Conservation (phyloP, 2,797 vertebrate genomes). For the Botia almorhae region DNA sequence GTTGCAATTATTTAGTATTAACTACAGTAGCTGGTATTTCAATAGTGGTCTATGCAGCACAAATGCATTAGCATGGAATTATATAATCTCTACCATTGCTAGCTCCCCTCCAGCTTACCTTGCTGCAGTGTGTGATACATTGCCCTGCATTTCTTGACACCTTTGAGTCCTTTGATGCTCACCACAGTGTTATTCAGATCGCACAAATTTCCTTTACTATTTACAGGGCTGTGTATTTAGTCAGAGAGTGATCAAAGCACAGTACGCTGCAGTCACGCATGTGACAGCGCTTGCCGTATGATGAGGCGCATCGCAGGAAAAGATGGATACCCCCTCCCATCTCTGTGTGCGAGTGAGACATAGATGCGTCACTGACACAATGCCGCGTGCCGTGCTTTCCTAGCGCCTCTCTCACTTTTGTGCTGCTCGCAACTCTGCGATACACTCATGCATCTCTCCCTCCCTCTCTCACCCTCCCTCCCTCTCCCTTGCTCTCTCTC, state of each 20-base stretch:
- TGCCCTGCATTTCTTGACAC: slow-evolving; percentile 19
- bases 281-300: slow-evolving; percentile 6
- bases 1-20: background rate
- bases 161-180: slow-evolving; percentile 42
- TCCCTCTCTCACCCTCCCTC: slow-evolving; percentile 58
- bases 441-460: slow-evolving; percentile 45
- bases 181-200: slow-evolving; percentile 42
- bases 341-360: slow-evolving; percentile 26
- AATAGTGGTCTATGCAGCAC: slow-evolving; percentile 1
- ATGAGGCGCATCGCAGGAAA: slow-evolving; percentile 24
- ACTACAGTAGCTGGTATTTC: background rate
- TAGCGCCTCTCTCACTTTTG: slow-evolving; percentile 52
- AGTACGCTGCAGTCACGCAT: slow-evolving; percentile 5
- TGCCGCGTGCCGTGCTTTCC: slow-evolving; percentile 37
- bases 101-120: slow-evolving; percentile 35
- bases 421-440: slow-evolving; percentile 22
- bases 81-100: slow-evolving; percentile 24
- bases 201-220: slow-evolving; percentile 65
- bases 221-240: slow-evolving; percentile 70
- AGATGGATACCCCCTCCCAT: slow-evolving; percentile 34
- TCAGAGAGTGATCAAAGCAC: slow-evolving; percentile 32
- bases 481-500: slow-evolving; percentile 47
- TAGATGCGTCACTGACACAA: slow-evolving; percentile 27
- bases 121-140: slow-evolving; percentile 28
- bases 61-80: slow-evolving; percentile 23